Evolutionary conservation across 2,797 vertebrate species (phyloP), one percentile per base, ranked within the genome.

Genomic region (Yasuhikotakia modesta): DNA sequence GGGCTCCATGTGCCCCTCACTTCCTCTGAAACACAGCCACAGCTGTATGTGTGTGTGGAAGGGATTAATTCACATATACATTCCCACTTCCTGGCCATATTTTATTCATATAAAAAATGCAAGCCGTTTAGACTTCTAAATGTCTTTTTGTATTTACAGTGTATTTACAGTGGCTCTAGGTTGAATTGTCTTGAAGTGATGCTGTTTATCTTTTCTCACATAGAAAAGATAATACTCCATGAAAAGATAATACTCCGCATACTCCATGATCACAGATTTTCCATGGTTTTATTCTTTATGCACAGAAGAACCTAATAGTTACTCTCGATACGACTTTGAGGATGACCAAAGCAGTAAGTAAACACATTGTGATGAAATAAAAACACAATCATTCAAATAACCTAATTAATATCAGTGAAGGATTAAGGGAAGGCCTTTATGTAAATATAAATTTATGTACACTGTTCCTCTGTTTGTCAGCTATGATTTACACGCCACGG

Each of bases 241-340:
- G n/a, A n/a, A n/a, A n/a, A n/a, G n/a, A n/a, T n/a, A n/a, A n/a
- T n/a, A n/a, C n/a, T n/a, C n/a, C n/a, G n/a, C n/a, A 0, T 99
- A 99, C 84, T 96, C 96, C 75, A 97, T 99, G 97, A 95, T 98
- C 70, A 98, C 97, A 3, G 97, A 99, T 85, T 98, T 99, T 81
- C 97, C 97, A 0, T 99, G 97, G 97, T 87, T 99, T 68, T 93
- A 97, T 72, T 97, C 97, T 1, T 91, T 99, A 17, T 93, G 95
- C 82, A 95, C 96, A 22, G 96, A 97, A 13, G 93, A 96, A 74
- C 96, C 97, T 73, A 99, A 99, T 88, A 94, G 95, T 89, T 98
- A 96, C 0, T 96, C 97, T 68, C 95, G 97, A 92, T 98, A 96
- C 0, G 97, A 99, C 89, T 99, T 99, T 82, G 97, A 99, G 87